These are phyloP conservation scores for Capitella teleta DNA, from an alignment of 1,140 invertebrate genomes.

Conservation along the genomic window DNA sequence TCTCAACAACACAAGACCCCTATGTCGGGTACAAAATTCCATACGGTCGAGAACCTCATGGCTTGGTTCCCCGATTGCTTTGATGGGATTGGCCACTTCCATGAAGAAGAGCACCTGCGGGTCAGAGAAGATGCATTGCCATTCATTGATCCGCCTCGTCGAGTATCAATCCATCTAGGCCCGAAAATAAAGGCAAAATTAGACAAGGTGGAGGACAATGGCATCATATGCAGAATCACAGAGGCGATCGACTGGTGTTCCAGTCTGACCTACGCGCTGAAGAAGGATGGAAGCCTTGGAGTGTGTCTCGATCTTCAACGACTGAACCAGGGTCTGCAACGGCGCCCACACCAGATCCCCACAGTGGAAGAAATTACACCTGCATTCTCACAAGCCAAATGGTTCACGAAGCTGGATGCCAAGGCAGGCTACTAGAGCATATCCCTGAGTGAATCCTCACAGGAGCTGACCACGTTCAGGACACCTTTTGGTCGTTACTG, in stretches of 20 bases:
- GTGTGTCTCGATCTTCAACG: constrained; percentile 2
- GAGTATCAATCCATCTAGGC: not conserved
- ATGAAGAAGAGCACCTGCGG: not conserved
- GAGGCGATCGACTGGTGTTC: not conserved
- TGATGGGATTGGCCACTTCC: too few species aligned
- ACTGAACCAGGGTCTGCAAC: constrained; percentile 1
- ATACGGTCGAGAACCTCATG: too few species aligned
- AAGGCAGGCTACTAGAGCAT: constrained; percentile 30
- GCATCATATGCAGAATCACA: not conserved
- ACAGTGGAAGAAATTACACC: constrained; percentile 2
- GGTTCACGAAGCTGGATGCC: constrained; percentile 22
- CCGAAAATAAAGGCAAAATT: not conserved
- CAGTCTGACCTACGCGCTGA: not conserved
- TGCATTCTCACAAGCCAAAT: constrained; percentile 1
- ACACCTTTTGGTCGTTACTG: too few species aligned
- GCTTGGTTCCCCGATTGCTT: too few species aligned
- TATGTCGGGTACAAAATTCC: too few species aligned
- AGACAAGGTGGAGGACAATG: not conserved
- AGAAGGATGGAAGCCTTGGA: not conserved
- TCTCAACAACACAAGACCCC: too few species aligned
- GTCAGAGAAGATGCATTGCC: not conserved
- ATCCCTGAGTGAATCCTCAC: constrained; percentile 17
- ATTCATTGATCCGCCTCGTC: not conserved
- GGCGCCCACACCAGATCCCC: not conserved
- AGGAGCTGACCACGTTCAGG: constrained; percentile 21